Evolutionary conservation across 2,797 vertebrate species (phyloP).

Genomic region (Euphonia xanthogaster): DNA sequence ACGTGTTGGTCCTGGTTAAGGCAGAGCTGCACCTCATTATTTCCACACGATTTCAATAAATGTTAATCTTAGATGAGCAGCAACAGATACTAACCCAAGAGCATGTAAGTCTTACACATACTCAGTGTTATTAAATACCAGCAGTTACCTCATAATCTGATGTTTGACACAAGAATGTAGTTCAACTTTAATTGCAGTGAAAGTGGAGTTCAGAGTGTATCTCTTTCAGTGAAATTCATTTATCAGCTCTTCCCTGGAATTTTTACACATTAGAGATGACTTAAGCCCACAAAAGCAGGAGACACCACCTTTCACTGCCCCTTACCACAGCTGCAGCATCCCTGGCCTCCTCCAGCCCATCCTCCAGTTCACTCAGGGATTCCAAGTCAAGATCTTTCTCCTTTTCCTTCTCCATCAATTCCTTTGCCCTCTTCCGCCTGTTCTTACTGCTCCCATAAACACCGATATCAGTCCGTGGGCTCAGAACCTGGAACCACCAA

Average conservation of each 20-base stretch:
- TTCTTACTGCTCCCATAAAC: constrained; percentile 94
- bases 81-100: neutral
- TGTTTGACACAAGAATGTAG: neutral
- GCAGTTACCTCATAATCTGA: neutral
- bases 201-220: neutral
- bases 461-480: constrained; percentile 92
- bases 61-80: neutral
- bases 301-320: neutral
- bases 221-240: neutral
- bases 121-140: neutral
- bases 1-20: neutral
- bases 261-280: neutral
- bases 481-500: constrained; percentile 83
- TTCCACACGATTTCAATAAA: neutral
- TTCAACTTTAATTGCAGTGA: neutral
- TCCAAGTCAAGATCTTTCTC: constrained; percentile 88
- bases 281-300: neutral
- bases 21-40: neutral
- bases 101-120: neutral
- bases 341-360: constrained; percentile 85
- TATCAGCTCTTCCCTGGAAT: neutral
- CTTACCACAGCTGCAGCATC: constrained; percentile 91
- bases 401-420: constrained; percentile 91
- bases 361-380: constrained; percentile 88
- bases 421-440: constrained; percentile 90